Base-by-base conservation (phyloP, 1,140 invertebrate species). In the Cepaea nemoralis region DNA sequence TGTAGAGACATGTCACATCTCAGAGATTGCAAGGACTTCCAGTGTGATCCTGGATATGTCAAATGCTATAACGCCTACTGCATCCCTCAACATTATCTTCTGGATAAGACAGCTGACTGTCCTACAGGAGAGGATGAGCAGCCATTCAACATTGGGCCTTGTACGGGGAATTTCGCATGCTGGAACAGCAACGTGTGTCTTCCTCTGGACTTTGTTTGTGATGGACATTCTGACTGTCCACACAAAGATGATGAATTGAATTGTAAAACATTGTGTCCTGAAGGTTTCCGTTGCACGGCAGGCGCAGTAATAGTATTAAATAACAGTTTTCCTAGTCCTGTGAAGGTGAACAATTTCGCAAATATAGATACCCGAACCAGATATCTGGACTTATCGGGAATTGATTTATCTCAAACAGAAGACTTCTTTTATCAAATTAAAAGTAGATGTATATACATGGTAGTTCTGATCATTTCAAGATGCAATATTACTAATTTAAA, bases 121-220 rank as follows among this genome's bases (percentile, higher is more conserved):
- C 50, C 75, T 1, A 22, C n/a, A 2, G 75, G 75, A 5, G 75
- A 77, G 35, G 75, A 77, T 40, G 75, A 77, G n/a, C 35, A 40
- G 1, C 1, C 37, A 1, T 37, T 39, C 0, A 33, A 40, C 37
- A n/a, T n/a, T n/a, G n/a, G n/a, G n/a, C n/a, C n/a, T n/a, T 70
- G 42, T 12, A 19, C 50, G 8, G 55, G 55, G 1, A 37, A 66
- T 33, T 77, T 77, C 55, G 24, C 19, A 37, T 77, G 75, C 55
- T 31, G 16, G 14, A 19, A n/a, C 27, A 35, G 8, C 48, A 50
- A 12, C 35, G 55, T 27, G 8, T 50, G 8, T 66, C 31, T 77
- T 19, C 31, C 19, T 16, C 48, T 37, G 75, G 75, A 22, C n/a
- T 12, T 24, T 22, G 75, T 77, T 0, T 5, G 24, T 39, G 66